Percentiles rank a stretch among this genome's conserved stretches.
Conservation (phyloP, 1,140 invertebrate species). For the Drosophila paulistorum region DNA sequence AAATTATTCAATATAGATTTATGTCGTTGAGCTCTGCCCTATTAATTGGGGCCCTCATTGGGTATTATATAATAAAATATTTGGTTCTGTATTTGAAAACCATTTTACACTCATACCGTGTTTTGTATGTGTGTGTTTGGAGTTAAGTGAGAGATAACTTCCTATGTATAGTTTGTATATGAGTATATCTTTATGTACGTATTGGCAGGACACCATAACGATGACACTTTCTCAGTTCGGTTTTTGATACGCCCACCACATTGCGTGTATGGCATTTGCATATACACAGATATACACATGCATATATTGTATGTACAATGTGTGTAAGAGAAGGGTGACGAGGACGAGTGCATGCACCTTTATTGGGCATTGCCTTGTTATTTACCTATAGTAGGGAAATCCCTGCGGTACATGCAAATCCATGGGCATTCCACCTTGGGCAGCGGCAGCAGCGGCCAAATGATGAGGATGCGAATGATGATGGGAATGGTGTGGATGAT, state of each 20-base stretch:
- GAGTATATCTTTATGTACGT: background rate
- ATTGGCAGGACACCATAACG: slow-evolving; percentile 57
- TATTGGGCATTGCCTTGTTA: slow-evolving; percentile 16
- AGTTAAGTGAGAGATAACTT: slow-evolving; percentile 36
- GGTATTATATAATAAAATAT: background rate
- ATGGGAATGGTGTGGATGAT: slow-evolving; percentile 55
- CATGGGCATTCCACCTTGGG: slow-evolving; percentile 88
- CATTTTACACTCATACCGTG: background rate
- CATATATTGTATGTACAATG: background rate
- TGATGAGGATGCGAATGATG: slow-evolving; percentile 82
- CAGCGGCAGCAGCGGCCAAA: slow-evolving; percentile 67
- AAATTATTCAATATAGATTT: background rate
- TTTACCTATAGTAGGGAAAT: slow-evolving; percentile 93
- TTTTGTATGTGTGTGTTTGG: too few relatives aligned
- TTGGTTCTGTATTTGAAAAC: background rate
- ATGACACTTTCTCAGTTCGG: slow-evolving; percentile 25
- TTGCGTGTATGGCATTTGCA: slow-evolving; percentile 11
- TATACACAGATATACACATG: background rate
- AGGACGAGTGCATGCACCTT: slow-evolving; percentile 29
- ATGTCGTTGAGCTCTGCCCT: background rate
- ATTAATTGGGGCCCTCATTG: slow-evolving; percentile 1
- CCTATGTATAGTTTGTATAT: slow-evolving; percentile 1
- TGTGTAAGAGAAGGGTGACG: background rate
- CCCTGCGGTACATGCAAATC: slow-evolving; percentile 94
- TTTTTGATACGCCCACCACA: slow-evolving; percentile 61